Evolutionary conservation across 2,888 invertebrate species (phyloP).

Genomic region (Trisateles emortualis): DNA sequence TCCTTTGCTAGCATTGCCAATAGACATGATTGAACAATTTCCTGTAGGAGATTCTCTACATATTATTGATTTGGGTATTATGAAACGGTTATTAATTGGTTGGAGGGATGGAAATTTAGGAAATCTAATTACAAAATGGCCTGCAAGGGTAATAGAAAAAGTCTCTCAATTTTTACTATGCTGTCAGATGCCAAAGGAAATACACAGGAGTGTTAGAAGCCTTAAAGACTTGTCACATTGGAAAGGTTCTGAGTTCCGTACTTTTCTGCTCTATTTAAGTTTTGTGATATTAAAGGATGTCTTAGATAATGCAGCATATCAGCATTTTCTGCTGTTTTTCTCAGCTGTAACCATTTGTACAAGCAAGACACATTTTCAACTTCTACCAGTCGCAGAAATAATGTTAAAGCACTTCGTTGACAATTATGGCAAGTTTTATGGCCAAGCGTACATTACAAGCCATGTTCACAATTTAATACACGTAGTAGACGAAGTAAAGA

Average conservation of each 20-base stretch:
- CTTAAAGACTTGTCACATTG: slow-evolving; percentile 25
- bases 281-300: slow-evolving; percentile 4
- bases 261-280: slow-evolving; percentile 28
- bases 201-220: slow-evolving; percentile 33
- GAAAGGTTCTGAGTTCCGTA: slow-evolving; percentile 32
- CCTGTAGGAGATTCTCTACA: slow-evolving; percentile 31
- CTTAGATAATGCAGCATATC: background rate
- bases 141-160: slow-evolving; percentile 24
- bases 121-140: slow-evolving; percentile 8
- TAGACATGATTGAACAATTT: slow-evolving; percentile 42
- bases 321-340: slow-evolving; percentile 8
- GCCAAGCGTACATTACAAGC: background rate
- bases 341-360: slow-evolving; percentile 10
- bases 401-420: slow-evolving; percentile 6
- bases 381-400: slow-evolving; percentile 1
- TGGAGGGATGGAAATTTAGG: too few relatives aligned
- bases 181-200: slow-evolving; percentile 22
- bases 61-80: slow-evolving; percentile 37
- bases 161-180: slow-evolving; percentile 20
- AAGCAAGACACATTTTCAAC: slow-evolving; percentile 2
- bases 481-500: background rate
- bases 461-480: background rate
- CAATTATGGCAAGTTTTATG: slow-evolving; percentile 4
- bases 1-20: slow-evolving; percentile 10
- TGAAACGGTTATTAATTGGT: slow-evolving; percentile 27